These are phyloP conservation scores for Leptobrachium ailaonicum DNA, from an alignment of 2,113 vertebrate genomes.

Conservation along the genomic window DNA sequence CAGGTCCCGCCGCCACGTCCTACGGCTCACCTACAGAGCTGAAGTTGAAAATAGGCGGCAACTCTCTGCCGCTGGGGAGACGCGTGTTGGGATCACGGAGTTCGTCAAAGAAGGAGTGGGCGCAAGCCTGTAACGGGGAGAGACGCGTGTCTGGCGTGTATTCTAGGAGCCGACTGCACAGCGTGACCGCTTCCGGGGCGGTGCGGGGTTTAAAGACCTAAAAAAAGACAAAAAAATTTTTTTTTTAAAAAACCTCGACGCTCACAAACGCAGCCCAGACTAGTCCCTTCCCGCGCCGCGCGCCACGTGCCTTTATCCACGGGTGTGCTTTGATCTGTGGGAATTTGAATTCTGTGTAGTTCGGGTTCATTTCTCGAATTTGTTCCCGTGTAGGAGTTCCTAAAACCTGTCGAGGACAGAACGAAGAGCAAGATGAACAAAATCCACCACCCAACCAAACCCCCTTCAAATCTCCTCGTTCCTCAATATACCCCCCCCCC, in stretches of 20 bases:
- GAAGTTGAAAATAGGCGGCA: conserved; percentile 90
- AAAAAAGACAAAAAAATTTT: background rate
- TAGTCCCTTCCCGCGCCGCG: background rate
- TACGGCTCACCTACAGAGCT: conserved; percentile 79
- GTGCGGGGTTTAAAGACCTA: conserved; percentile 91
- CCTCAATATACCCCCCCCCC: no score
- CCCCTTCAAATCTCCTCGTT: no score
- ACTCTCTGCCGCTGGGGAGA: conserved; percentile 83
- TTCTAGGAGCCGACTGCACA: conserved; percentile 88
- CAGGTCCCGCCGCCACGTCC: no score
- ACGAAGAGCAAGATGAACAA: background rate
- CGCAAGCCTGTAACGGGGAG: conserved; percentile 87
- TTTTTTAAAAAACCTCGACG: background rate
- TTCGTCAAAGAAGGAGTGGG: conserved; percentile 88
- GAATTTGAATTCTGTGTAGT: conserved; percentile 95
- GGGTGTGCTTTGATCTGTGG: conserved; percentile 95
- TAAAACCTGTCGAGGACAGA: conserved; percentile 71
- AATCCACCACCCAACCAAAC: no score
- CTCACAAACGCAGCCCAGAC: background rate
- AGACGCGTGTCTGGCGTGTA: conserved; percentile 89
- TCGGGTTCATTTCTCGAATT: conserved; percentile 93
- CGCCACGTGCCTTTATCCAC: conserved; percentile 81
- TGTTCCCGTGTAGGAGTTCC: conserved; percentile 92
- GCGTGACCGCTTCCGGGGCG: conserved; percentile 84
- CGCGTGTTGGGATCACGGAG: conserved; percentile 82